Percentiles rank a stretch among this genome's conserved stretches.
phyloP scores from a whole-genome alignment of 2,113 vertebrate species.

The Naja naja region DNA sequence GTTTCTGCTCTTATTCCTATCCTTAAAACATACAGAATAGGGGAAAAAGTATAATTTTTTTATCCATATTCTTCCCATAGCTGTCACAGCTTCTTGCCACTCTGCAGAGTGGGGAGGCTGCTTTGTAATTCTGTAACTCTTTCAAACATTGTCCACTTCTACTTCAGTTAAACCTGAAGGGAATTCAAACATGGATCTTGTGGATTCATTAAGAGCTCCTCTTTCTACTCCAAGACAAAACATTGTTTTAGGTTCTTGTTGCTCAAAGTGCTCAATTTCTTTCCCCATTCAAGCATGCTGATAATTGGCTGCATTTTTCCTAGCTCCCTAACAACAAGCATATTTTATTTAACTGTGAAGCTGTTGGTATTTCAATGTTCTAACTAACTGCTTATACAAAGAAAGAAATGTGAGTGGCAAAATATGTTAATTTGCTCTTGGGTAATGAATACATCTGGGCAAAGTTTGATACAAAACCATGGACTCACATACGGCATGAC shows the following conservation, averaged over 20 bases:
- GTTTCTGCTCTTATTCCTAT: background rate
- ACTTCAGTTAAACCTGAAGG: background rate
- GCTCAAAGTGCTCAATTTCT: background rate
- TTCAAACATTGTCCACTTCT: background rate
- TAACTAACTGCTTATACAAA: conserved; percentile 27
- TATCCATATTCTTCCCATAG: background rate
- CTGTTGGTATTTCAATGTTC: conserved; percentile 28
- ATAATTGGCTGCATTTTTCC: background rate
- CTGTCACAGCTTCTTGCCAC: background rate
- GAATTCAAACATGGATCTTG: background rate
- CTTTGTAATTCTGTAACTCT: background rate
- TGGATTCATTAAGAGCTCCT: background rate
- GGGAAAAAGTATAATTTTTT: background rate
- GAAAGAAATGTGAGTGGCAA: conserved; percentile 12
- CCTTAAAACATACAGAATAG: background rate
- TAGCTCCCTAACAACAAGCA: background rate
- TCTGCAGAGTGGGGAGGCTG: background rate
- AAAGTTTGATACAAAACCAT: conserved; percentile 7
- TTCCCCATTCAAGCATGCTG: too few relatives aligned
- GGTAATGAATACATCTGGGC: conserved; percentile 21
- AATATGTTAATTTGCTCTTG: conserved; percentile 20
- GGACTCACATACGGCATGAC: conserved; percentile 8
- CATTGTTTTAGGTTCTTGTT: background rate
- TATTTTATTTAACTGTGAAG: background rate
- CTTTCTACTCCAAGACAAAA: background rate